Conservation (phyloP, 2,797 vertebrate species). For the Amblyraja radiata region DNA sequence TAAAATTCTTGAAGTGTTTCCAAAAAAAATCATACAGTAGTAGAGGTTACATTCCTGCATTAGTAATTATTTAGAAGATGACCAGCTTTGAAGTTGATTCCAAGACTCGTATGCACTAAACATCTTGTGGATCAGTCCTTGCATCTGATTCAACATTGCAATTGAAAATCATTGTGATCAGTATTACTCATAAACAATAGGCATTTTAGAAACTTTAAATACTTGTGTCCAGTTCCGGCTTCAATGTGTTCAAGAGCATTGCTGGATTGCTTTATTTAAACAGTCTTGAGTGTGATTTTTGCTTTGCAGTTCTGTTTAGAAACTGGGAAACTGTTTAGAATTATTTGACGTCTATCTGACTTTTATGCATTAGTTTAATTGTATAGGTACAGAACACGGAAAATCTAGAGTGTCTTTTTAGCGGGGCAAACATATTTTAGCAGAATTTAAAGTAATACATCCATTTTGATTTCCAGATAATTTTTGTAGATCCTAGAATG, state of each 20-base stretch:
- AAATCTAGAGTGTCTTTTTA: not conserved
- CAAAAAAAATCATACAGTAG: not conserved
- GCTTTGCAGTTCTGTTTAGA: not conserved
- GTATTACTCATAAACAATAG: not conserved
- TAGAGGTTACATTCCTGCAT: not conserved
- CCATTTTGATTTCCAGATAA: not conserved
- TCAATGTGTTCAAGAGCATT: not conserved
- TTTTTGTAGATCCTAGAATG: not conserved
- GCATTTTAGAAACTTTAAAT: constrained; percentile 4
- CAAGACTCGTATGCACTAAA: not conserved
- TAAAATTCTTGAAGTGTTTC: not conserved
- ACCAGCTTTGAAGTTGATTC: not conserved
- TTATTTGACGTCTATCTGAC: not conserved
- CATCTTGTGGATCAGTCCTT: not conserved
- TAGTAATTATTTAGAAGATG: not conserved
- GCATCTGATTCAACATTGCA: not conserved
- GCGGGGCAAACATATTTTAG: not conserved
- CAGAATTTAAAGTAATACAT: not conserved
- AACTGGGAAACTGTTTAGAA: not conserved
- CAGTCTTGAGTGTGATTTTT: not conserved
- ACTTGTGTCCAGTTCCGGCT: not conserved
- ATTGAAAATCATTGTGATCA: not conserved
- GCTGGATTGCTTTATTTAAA: not conserved
- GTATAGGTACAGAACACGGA: not conserved
- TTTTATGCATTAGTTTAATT: not conserved